Conservation (phyloP, 2,797 vertebrate genomes). For the Chromobotia macracanthus region DNA sequence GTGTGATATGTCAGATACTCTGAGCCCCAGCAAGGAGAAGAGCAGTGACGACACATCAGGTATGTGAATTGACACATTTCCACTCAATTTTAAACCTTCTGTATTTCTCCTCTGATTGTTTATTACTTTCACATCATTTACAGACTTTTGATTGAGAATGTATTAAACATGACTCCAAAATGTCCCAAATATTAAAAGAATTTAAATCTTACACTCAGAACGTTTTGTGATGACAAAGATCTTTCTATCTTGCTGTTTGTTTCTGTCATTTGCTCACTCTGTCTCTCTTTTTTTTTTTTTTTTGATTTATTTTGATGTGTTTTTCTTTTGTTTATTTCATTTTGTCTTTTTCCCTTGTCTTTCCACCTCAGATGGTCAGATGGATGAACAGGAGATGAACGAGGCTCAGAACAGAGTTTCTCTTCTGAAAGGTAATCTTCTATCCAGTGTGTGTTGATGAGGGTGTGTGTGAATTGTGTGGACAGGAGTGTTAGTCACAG, state of each 20-base stretch:
- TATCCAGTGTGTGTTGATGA: background rate
- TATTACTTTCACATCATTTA: background rate
- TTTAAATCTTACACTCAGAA: too few relatives aligned
- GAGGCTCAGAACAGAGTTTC: conserved; percentile 92
- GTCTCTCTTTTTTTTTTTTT: background rate
- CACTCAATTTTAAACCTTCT: background rate
- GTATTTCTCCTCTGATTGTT: background rate
- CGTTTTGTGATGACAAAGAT: too few relatives aligned
- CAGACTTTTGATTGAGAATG: too few relatives aligned
- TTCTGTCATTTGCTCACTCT: too few relatives aligned
- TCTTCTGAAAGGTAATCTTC: conserved; percentile 88
- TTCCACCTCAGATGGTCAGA: conserved; percentile 86
- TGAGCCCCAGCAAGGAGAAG: conserved; percentile 97
- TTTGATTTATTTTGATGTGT: background rate
- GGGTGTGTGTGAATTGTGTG: conserved; percentile 20
- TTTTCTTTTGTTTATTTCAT: background rate
- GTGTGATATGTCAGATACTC: conserved; percentile 95
- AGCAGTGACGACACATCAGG: conserved; percentile 98
- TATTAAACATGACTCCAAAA: too few relatives aligned
- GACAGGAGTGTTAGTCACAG: conserved; percentile 26
- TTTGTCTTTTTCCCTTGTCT: background rate
- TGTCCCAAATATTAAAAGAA: too few relatives aligned
- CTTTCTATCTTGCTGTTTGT: too few relatives aligned
- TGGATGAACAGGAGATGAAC: conserved; percentile 95
- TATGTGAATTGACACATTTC: too few relatives aligned